Evolutionary conservation across 2,113 vertebrate species (phyloP).

Genomic region (Oryctolagus cuniculus): DNA sequence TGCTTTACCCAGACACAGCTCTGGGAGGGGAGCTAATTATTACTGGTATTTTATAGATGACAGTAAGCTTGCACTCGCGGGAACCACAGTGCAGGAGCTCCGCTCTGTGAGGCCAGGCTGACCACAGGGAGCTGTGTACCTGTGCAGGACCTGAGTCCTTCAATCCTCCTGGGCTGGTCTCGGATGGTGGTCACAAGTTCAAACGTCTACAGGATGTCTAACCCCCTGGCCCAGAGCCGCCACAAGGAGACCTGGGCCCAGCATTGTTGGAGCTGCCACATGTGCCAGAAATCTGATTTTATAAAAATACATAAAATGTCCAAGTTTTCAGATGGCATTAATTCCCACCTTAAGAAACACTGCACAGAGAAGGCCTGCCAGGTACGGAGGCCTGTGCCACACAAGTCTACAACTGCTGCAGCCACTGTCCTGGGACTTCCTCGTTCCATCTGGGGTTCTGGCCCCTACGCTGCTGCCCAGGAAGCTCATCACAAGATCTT

Average conservation of each 20-base stretch:
- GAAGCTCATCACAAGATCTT: not conserved
- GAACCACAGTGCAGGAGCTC: not conserved
- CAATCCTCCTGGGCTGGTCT: not conserved
- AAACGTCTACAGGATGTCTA: not conserved
- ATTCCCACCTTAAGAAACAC: not conserved
- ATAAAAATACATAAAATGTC: not conserved
- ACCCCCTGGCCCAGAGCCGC: not conserved
- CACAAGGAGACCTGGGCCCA: not conserved
- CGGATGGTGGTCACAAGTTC: slow-evolving; percentile 6
- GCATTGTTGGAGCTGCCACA: not conserved
- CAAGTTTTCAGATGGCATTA: not conserved
- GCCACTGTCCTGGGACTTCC: not conserved
- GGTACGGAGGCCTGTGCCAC: not conserved
- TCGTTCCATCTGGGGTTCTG: not conserved
- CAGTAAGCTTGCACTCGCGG: not conserved
- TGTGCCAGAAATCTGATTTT: slow-evolving; percentile 29
- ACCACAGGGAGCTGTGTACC: not conserved
- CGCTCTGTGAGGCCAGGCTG: not conserved
- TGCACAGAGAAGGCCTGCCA: not conserved
- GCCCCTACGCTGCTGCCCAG: not conserved
- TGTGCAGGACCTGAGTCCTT: not conserved
- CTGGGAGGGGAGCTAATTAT: not conserved
- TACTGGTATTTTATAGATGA: not conserved
- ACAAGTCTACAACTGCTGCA: not conserved
- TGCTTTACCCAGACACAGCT: not conserved